Evolutionary conservation across 1,140 invertebrate species (phyloP).

Genomic region (Drosophila chauvacae): DNA sequence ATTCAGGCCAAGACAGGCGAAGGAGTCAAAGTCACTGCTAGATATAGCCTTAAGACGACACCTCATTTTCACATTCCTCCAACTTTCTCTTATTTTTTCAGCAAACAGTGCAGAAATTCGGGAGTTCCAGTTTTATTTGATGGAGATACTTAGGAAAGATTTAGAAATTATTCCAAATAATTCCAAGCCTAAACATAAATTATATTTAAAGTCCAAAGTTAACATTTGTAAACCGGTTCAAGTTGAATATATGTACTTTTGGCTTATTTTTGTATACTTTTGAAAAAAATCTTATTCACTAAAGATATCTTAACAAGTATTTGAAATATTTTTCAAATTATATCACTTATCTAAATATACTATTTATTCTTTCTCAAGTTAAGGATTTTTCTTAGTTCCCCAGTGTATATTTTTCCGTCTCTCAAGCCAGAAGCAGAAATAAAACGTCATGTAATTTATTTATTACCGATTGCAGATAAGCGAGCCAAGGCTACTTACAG

Average conservation of each 20-base stretch:
- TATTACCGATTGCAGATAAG: conserved; percentile 72
- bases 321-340: background rate
- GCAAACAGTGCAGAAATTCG: background rate
- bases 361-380: background rate
- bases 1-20: conserved; percentile 35
- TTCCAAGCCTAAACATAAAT: no score
- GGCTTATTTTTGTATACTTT: background rate
- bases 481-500: conserved; percentile 44
- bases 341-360: background rate
- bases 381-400: background rate
- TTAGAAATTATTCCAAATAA: no score
- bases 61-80: conserved; percentile 35
- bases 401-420: conserved; percentile 1
- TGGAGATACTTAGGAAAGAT: background rate
- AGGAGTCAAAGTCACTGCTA: conserved; percentile 53
- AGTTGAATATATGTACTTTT: background rate
- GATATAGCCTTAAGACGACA: conserved; percentile 50
- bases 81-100: background rate
- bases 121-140: background rate
- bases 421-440: conserved; percentile 7
- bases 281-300: background rate
- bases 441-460: conserved; percentile 74
- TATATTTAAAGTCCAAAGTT: background rate
- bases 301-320: background rate
- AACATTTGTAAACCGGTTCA: background rate